phyloP scores from a whole-genome alignment of 2,113 vertebrate genomes.

The Pandion haliaetus region DNA sequence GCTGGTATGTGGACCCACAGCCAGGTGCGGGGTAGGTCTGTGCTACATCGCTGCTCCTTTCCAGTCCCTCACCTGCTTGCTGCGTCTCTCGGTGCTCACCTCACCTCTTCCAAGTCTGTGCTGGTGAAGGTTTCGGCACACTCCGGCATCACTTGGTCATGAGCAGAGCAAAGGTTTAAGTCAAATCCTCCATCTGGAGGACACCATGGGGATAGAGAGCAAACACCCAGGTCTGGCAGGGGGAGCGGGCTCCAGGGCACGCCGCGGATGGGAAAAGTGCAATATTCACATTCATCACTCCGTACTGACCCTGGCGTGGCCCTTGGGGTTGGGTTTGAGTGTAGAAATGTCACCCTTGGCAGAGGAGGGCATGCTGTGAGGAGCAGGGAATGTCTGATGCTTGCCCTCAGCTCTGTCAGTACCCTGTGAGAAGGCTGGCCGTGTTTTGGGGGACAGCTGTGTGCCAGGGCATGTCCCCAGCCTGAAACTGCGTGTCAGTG shows the following conservation, averaged over 20 bases:
- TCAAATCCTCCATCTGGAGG: not conserved
- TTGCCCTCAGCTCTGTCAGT: not conserved
- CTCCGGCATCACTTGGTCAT: accelerated
- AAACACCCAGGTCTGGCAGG: not conserved
- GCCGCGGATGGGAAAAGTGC: not conserved
- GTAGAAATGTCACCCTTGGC: not conserved
- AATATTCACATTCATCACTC: not conserved
- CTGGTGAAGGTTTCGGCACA: not conserved
- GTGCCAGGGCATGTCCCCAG: not conserved
- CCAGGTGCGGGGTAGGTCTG: not conserved
- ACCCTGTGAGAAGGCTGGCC: not conserved
- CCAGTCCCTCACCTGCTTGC: not conserved
- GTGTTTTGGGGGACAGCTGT: not conserved
- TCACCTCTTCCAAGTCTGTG: not conserved
- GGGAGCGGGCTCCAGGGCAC: not conserved
- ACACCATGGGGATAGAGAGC: not conserved
- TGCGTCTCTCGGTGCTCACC: not conserved
- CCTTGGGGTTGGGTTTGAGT: not conserved
- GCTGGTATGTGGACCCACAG: accelerated
- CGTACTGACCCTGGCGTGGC: not conserved
- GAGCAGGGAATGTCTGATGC: not conserved
- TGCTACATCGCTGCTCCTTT: not conserved
- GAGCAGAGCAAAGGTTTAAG: not conserved
- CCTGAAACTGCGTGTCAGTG: not conserved
- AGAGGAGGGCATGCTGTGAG: not conserved